These are phyloP conservation scores for Arvicanthis niloticus DNA, from an alignment of 2,113 vertebrate genomes.

Conservation along the genomic window DNA sequence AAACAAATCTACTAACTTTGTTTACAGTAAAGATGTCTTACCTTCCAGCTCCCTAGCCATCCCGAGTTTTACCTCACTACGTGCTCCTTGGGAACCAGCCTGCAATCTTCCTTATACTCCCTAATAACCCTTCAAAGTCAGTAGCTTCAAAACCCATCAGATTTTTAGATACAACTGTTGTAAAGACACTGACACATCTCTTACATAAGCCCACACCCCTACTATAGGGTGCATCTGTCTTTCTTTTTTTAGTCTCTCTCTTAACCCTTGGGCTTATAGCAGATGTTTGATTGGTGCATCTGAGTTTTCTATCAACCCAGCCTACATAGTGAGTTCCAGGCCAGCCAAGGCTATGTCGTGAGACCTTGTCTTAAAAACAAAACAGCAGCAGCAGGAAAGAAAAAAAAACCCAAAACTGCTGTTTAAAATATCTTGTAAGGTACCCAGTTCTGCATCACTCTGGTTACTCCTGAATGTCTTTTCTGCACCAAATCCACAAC, in stretches of 20 bases:
- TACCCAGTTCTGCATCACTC: not conserved
- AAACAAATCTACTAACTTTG: not conserved
- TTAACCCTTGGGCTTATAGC: not conserved
- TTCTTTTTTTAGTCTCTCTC: not conserved
- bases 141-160: not conserved
- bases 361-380: not conserved
- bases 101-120: not conserved
- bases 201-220: not conserved
- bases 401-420: no score
- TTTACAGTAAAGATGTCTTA: not conserved
- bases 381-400: not conserved
- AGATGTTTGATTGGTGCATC: not conserved
- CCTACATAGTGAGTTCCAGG: not conserved
- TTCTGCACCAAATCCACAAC: not conserved
- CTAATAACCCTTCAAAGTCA: not conserved
- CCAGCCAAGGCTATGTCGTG: not conserved
- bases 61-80: not conserved
- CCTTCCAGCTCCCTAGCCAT: not conserved
- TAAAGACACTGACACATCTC: not conserved
- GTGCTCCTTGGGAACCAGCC: not conserved
- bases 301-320: not conserved
- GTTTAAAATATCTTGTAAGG: not conserved
- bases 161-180: no score
- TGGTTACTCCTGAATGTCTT: not conserved
- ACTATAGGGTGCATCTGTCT: not conserved